Evolutionary conservation across 2,113 vertebrate genomes (phyloP), one percentile per base, ranked within the genome.

Genomic region (Suncus etruscus): DNA sequence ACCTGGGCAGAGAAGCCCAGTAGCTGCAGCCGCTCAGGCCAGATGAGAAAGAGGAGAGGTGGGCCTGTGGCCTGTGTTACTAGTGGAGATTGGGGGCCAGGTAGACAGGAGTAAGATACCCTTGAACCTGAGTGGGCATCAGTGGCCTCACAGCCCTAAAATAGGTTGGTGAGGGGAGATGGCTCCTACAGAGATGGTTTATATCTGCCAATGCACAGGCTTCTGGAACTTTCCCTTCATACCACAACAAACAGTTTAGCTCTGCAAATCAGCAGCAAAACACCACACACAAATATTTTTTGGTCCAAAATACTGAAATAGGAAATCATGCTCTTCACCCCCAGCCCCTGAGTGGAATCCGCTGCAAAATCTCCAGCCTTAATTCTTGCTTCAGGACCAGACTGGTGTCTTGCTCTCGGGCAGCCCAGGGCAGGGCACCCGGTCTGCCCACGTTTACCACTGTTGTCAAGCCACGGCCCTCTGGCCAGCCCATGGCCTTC

Each of bases 321-420:
- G 82, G 92, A 94, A 96, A 92, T 90, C 90, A 94, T 94, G 86
- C 82, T 91, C 87, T 94, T 86, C 87, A 83, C 85, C 61, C 80
- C 87, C 83, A 22, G 39, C 72, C 82, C 94, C 87, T 32, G 85
- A 90, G 87, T 86, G 95, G 95, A 91, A 80, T 31, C 95, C 76
- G 58, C 82, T 92, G 91, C 95, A 92, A 24, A 95, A 90, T 94
- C 96, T 95, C 95, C 96, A 94, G 95, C 96, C 96, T 97, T 97
- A 96, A 97, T 92, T 94, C 92, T 96, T 81, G 93, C 91, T 97
- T 97, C 94, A 96, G 95, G 95, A 94, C 95, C 90, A 96, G 94
- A 89, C 90, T 11, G 0, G 92, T 73, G 45, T 95, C 95, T 95
- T 74, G 76, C 91, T 90, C 92, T 83, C n/a, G 88, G 82, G 75